Evolutionary conservation across 2,888 invertebrate species (phyloP).

Genomic region (Serrognathus titanus): DNA sequence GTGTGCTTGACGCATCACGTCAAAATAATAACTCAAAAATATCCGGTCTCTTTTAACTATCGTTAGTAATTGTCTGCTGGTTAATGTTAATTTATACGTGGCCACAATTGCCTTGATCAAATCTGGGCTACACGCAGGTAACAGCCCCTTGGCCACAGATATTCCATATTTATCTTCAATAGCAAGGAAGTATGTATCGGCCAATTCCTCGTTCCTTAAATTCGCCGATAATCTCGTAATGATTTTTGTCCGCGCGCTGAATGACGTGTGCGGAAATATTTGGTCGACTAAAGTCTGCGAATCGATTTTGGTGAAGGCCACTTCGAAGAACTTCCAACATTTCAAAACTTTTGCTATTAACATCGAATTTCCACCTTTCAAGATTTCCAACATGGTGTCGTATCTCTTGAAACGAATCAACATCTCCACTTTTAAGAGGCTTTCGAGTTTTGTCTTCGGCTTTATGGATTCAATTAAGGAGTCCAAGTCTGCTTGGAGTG

Average conservation of each 20-base stretch:
- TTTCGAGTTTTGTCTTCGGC: not conserved
- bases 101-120: conserved; percentile 12
- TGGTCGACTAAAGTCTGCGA: conserved; percentile 11
- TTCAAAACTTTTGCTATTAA: conserved; percentile 18
- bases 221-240: no score
- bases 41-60: conserved; percentile 15
- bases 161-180: conserved; percentile 19
- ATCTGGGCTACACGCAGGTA: conserved; percentile 13
- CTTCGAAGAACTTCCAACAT: conserved; percentile 18
- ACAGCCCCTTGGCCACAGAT: conserved; percentile 16
- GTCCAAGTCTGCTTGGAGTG: not conserved
- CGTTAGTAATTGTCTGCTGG: conserved; percentile 7
- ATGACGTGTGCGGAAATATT: conserved; percentile 15
- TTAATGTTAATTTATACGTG: conserved; percentile 13
- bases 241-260: not conserved
- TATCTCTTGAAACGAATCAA: conserved; percentile 16
- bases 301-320: conserved; percentile 8
- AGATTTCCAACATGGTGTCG: conserved; percentile 13
- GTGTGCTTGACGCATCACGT: not conserved
- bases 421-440: conserved; percentile 15
- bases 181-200: conserved; percentile 15
- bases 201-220: conserved; percentile 12
- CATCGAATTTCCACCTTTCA: conserved; percentile 16
- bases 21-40: conserved; percentile 12
- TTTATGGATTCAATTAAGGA: not conserved